Percentiles rank a stretch among this genome's conserved stretches.
Conservation (phyloP, 2,797 vertebrate species). For the Ctenosaura bakeri region DNA sequence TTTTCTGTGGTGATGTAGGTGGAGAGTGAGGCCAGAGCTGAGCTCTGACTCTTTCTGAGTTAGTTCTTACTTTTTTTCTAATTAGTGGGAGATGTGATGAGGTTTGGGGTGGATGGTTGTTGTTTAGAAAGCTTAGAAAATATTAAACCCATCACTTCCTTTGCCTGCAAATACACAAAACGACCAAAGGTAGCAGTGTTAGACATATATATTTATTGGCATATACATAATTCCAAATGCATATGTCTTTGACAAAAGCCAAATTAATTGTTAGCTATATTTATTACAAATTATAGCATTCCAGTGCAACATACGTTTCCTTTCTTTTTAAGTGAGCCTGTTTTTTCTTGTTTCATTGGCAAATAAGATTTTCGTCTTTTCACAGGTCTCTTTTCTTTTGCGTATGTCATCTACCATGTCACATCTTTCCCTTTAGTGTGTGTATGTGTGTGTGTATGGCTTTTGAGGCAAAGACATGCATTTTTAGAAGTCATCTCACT, state of each 20-base stretch:
- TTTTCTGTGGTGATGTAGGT: neutral
- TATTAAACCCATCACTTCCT: neutral
- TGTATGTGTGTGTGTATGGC: conserved; percentile 68
- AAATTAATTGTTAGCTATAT: conserved; percentile 39
- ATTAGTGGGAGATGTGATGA: neutral
- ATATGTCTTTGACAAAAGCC: conserved; percentile 17
- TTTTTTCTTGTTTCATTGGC: conserved; percentile 29
- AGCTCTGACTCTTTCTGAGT: conserved; percentile 12
- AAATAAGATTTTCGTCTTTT: conserved; percentile 40
- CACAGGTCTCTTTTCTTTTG: conserved; percentile 57
- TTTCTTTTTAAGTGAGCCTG: conserved; percentile 13
- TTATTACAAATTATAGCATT: conserved; percentile 19
- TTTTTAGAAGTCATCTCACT: conserved; percentile 77
- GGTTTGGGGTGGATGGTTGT: neutral
- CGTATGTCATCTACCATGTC: conserved; percentile 62
- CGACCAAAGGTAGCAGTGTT: neutral
- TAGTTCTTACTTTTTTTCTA: neutral
- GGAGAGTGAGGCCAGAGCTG: neutral
- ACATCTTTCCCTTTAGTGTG: conserved; percentile 61
- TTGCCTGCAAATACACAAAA: conserved; percentile 34
- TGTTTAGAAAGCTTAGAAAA: conserved; percentile 6
- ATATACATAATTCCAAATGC: conserved; percentile 15
- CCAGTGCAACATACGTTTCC: neutral
- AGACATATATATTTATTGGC: neutral
- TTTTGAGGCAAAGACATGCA: conserved; percentile 66